Percentiles rank a stretch among this genome's conserved stretches.
phyloP scores from a whole-genome alignment of 2,113 vertebrate species.

The Prinia subflava region DNA sequence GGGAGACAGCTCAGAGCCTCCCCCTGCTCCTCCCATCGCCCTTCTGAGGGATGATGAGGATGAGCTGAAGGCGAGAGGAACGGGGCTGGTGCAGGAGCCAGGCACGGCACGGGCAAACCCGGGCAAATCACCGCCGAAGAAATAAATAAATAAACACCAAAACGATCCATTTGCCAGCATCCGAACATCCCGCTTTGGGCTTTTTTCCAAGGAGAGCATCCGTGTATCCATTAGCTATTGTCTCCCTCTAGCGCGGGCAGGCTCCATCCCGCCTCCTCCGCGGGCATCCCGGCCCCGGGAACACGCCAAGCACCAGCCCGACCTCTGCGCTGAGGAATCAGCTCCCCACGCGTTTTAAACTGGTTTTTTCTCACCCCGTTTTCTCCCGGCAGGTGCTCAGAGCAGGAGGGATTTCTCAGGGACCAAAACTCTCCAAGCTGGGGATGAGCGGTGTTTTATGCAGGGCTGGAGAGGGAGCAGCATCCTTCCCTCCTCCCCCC shows the following conservation, averaged over 20 bases:
- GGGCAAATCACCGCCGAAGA: not conserved
- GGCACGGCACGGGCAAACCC: fast-evolving
- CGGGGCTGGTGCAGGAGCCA: fast-evolving
- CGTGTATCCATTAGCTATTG: constrained; percentile 33
- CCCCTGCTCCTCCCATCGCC: not conserved
- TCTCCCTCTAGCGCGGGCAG: constrained; percentile 62
- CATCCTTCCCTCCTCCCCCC: not conserved
- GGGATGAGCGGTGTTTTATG: fast-evolving
- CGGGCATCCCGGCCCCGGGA: not conserved
- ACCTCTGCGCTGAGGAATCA: not conserved
- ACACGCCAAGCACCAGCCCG: not conserved
- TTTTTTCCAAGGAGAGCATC: not conserved
- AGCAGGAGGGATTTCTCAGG: not conserved
- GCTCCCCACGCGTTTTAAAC: fast-evolving
- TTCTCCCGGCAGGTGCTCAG: not conserved
- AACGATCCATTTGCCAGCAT: not conserved
- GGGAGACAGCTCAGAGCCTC: not conserved
- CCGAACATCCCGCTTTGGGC: not conserved
- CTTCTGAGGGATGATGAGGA: fast-evolving
- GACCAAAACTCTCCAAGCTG: not conserved
- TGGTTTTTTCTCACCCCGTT: not conserved
- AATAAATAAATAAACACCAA: not conserved
- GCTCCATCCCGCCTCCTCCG: not conserved
- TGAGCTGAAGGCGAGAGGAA: not conserved
- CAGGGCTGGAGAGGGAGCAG: not conserved